phyloP scores from a whole-genome alignment of 2,113 vertebrate species.

The Lepisosteus osseus region DNA sequence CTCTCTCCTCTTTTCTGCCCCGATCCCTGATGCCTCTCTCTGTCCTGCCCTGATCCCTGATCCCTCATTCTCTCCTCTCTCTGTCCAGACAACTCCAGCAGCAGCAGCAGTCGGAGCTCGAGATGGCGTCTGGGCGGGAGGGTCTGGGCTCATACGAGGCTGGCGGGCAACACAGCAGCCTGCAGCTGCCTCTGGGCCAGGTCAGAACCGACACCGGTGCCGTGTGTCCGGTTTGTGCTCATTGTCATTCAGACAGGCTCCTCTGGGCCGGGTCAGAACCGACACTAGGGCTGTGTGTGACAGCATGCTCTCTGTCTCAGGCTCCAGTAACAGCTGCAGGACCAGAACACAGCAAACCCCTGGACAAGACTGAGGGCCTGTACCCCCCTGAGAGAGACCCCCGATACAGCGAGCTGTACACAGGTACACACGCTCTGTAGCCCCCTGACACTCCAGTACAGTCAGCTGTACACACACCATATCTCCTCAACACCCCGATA shows the following conservation, averaged over 20 bases:
- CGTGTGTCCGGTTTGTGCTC: too few relatives aligned
- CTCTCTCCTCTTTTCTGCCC: too few relatives aligned
- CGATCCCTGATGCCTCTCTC: too few relatives aligned
- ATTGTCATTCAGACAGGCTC: too few relatives aligned
- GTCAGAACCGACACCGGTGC: too few relatives aligned
- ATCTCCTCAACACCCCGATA: neutral
- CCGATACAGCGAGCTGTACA: slow-evolving; percentile 65
- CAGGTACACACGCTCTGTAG: slow-evolving; percentile 38
- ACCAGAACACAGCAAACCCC: slow-evolving; percentile 73
- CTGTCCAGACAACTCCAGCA: slow-evolving; percentile 68
- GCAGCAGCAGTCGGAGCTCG: slow-evolving; percentile 78
- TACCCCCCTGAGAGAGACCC: slow-evolving; percentile 66
- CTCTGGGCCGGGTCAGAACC: too few relatives aligned
- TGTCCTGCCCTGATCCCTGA: neutral
- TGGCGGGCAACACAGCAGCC: slow-evolving; percentile 9
- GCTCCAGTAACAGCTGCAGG: slow-evolving; percentile 67
- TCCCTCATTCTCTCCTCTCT: slow-evolving; percentile 15
- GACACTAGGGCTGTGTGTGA: fast-evolving
- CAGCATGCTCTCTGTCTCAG: slow-evolving; percentile 39
- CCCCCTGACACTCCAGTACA: too few relatives aligned
- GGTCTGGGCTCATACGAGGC: slow-evolving; percentile 67
- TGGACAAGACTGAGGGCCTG: slow-evolving; percentile 73
- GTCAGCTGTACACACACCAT: too few relatives aligned
- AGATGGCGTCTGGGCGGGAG: slow-evolving; percentile 76
- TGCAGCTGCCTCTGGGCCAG: too few relatives aligned